Evolutionary conservation across 2,888 invertebrate genomes (phyloP).

Genomic region (Taphrorychus bicolor): DNA sequence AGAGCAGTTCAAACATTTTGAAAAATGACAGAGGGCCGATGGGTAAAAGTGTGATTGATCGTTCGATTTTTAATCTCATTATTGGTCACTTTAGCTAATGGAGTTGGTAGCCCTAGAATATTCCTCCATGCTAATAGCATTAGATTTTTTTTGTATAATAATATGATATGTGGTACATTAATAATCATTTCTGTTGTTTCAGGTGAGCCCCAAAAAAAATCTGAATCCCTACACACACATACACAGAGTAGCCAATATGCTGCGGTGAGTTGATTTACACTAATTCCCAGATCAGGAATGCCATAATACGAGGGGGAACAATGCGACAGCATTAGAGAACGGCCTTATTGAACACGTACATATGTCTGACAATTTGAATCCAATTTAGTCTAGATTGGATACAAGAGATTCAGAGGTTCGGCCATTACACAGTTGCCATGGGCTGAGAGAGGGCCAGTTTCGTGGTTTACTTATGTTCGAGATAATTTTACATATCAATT

Average conservation of each 20-base stretch:
- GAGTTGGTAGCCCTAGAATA: background rate
- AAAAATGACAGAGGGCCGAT: background rate
- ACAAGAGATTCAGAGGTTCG: conserved; percentile 1
- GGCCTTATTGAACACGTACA: conserved; percentile 6
- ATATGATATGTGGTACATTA: too few species aligned
- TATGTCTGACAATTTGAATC: conserved; percentile 4
- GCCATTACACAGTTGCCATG: background rate
- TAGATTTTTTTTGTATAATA: too few species aligned
- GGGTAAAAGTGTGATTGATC: background rate
- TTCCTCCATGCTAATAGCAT: too few species aligned
- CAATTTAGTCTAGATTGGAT: conserved; percentile 1
- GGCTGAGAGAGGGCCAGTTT: background rate
- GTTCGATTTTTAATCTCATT: background rate
- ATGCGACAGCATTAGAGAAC: background rate
- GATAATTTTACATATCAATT: background rate
- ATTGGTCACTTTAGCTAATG: background rate
- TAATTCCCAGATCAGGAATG: background rate
- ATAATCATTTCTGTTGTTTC: background rate
- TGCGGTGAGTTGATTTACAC: background rate
- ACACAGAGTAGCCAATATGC: background rate
- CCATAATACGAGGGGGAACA: background rate
- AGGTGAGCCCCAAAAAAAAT: too few species aligned
- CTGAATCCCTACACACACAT: too few species aligned
- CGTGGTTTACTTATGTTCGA: background rate
- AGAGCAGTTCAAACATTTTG: background rate